phyloP scores from a whole-genome alignment of 2,113 vertebrate genomes.

The Pristiophorus japonicus region DNA sequence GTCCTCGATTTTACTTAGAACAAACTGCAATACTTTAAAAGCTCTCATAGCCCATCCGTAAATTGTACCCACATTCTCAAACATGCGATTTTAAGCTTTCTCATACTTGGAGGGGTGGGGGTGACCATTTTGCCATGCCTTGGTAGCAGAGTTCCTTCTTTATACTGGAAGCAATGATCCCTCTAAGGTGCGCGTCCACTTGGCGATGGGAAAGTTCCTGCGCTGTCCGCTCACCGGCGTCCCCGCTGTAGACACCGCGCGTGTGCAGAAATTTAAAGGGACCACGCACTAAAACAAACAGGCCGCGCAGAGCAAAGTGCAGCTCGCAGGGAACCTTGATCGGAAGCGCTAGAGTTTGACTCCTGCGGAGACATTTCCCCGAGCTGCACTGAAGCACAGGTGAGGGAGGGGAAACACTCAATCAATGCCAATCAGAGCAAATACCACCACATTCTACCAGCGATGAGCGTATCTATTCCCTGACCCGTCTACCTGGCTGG shows the following conservation, averaged over 20 bases:
- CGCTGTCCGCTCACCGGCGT: no score
- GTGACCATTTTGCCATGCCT: not conserved
- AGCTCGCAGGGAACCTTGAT: not conserved
- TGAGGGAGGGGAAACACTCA: not conserved
- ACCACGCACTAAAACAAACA: no score
- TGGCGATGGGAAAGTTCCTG: no score
- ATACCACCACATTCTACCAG: not conserved
- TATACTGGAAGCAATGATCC: not conserved
- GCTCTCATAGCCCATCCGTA: not conserved
- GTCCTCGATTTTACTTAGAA: not conserved
- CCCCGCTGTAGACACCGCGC: no score
- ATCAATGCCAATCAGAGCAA: not conserved
- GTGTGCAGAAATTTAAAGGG: no score
- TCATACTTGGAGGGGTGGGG: not conserved
- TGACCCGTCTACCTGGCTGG: no score
- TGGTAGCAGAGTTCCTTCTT: not conserved
- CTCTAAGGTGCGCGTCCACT: no score
- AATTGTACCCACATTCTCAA: not conserved
- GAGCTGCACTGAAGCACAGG: not conserved
- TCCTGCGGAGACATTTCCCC: not conserved
- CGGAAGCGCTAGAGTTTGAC: no score
- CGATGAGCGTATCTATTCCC: not conserved
- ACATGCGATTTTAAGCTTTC: not conserved
- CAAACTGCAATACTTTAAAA: not conserved
- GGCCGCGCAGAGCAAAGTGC: no score